phyloP scores from a whole-genome alignment of 1,140 invertebrate species.

The Lepidotrigona ventralis region DNA sequence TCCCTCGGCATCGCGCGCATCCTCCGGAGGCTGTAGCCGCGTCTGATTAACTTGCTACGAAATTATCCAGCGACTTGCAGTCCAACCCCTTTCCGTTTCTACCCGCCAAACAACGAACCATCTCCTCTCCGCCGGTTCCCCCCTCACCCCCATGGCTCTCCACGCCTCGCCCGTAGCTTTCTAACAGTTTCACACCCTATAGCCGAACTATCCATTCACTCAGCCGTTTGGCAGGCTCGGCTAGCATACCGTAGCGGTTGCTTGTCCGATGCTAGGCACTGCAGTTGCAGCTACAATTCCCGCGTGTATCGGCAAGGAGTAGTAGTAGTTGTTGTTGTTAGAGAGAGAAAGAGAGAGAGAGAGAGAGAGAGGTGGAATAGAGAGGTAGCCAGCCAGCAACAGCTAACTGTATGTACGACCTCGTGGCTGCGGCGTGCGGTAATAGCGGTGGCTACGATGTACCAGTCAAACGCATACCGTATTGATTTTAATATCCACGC shows the following conservation, averaged over 20 bases:
- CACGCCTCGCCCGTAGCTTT: background rate
- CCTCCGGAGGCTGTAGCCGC: slow-evolving; percentile 31
- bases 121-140: background rate
- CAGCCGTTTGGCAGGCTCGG: slow-evolving; percentile 14
- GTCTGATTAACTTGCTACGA: slow-evolving; percentile 69
- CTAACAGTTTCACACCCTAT: slow-evolving; percentile 42
- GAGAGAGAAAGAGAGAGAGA: slow-evolving; percentile 13
- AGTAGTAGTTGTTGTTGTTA: background rate
- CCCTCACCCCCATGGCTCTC: background rate
- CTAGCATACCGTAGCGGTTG: slow-evolving; percentile 26
- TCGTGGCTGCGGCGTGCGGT: slow-evolving; percentile 47
- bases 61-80: slow-evolving; percentile 54
- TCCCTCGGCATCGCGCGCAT: slow-evolving; percentile 30
- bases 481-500: slow-evolving; percentile 73
- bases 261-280: slow-evolving; percentile 45
- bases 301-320: slow-evolving; percentile 47
- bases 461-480: slow-evolving; percentile 74
- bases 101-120: background rate
- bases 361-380: slow-evolving; percentile 1
- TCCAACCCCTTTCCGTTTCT: background rate
- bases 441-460: slow-evolving; percentile 65
- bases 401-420: slow-evolving; percentile 28
- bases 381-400: slow-evolving; percentile 12
- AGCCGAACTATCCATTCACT: slow-evolving; percentile 18
- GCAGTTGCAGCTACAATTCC: slow-evolving; percentile 59